Evolutionary conservation across 2,888 invertebrate species (phyloP).

Genomic region (Griposia aprilina): DNA sequence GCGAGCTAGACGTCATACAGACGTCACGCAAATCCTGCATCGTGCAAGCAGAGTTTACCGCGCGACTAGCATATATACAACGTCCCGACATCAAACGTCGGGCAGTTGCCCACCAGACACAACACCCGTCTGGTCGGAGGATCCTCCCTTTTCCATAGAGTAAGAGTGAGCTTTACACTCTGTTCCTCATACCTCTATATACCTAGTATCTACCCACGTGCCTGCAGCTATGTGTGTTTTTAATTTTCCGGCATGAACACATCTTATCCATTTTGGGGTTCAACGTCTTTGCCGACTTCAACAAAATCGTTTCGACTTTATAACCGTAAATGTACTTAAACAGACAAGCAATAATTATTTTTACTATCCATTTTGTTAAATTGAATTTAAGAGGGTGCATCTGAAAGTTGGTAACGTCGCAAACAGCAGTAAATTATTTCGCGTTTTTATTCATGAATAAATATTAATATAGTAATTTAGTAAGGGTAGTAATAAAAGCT

Average conservation of each 20-base stretch:
- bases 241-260: conserved; percentile 26
- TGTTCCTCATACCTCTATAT: no score
- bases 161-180: no score
- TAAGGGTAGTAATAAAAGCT: no score
- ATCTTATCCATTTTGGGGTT: conserved; percentile 19
- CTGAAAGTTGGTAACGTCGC: neutral
- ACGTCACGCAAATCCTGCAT: no score
- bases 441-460: neutral
- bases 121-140: no score
- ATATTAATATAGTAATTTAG: neutral
- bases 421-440: neutral
- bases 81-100: no score
- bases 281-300: neutral
- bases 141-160: no score
- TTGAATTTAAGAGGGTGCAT: neutral
- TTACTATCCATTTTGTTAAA: neutral
- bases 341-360: neutral
- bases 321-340: neutral
- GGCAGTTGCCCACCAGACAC: no score
- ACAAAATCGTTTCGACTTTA: neutral
- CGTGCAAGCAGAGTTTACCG: no score
- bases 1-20: no score
- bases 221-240: neutral
- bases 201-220: neutral
- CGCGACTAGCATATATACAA: no score